Base-by-base conservation (phyloP, 2,888 invertebrate genomes). In the Lottia gigantea region DNA sequence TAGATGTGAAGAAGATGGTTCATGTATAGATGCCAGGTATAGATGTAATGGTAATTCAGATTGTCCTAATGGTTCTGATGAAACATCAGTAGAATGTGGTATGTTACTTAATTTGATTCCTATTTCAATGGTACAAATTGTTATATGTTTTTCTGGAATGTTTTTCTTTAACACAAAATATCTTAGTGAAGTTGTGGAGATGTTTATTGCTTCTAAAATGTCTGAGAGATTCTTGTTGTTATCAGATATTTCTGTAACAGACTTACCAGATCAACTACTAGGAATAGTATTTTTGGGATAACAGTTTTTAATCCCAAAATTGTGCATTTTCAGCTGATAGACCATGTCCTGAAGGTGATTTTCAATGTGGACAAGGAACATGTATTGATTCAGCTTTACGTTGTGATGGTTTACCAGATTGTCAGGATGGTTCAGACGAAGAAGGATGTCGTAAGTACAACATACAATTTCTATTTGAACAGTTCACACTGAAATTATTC, bases 1-100 rank as follows among this genome's bases (percentile, higher is more conserved):
- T 89, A 92, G 92, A 77, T 95, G 95, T 87, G 90, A 90, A 71
- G 76, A 76, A 64, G 93, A 94, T 87, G 86, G 85, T 16, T 70
- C 73, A 31, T 86, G 86, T 76, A 81, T 86, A 66, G 79, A 80
- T 62, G 72, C 70, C 16, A 67, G 47, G n/a, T 75, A 68, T 67
- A 75, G 76, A 49, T 88, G 88, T 77, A 82, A 88, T 76, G 93
- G 76, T 63, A 64, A 71, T 26, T 49, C 68, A 45, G 77, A 83
- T 69, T 89, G 89, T 76, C 77, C 77, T 0, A 97, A 98, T 88
- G 93, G 94, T 62, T 95, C 95, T 0, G 97, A 97, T 88, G 97
- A 97, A 90, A 92, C 55, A 55, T 11, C 55, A 23, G 80, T 93
- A 78, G 92, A 93, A 83, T 97, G 97, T 91, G 92, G 95, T 93